Evolutionary conservation across 2,888 invertebrate species (phyloP), one percentile per base, ranked within the genome.

Genomic region (Calephelis perditalis): DNA sequence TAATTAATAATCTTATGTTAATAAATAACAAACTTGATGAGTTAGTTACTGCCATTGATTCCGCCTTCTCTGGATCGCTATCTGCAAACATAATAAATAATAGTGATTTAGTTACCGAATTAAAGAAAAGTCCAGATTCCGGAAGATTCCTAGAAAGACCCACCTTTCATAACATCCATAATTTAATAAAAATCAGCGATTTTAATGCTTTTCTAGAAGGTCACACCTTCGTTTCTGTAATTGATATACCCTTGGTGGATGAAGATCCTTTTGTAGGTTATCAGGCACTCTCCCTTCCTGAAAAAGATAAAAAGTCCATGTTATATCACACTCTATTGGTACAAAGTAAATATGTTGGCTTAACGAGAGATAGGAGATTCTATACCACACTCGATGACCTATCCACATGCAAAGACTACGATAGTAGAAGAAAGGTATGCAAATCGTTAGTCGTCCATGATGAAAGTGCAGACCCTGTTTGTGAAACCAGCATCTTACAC

Each of bases 331-430:
- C 56, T 40, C 43, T 56, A 12, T 56, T 56, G 12, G 56, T 56
- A 37, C 11, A 56, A 40, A 56, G 15, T 37, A 56, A 56, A 43
- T 56, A 56, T 56, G 56, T 56, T 37, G 56, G 56, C n/a, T 56
- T 56, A 43, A 56, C 56, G 12, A 37, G 56, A 40, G 43, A 56
- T 12, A n/a, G 56, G 40, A 56, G 56, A 40, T 56, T 40, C 9
- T 55, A 56, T 12, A 40, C 40, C 35, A 56, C 56, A 11, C 37
- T 56, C 40, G 56, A 56, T 35, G 47, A 58, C 12, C 37, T 58
- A 12, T 46, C 46, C 8, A 58, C 15, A 6, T 58, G 58, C 12
- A 52, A 52, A 11, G 10, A 3, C 11, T 52, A 52, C 15, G 52
- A 35, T 15, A 52, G 5, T 9, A 52, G 11, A 11, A 10, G 4